Evolutionary conservation across 2,797 vertebrate species (phyloP).

Genomic region (Aldrovandia affinis): DNA sequence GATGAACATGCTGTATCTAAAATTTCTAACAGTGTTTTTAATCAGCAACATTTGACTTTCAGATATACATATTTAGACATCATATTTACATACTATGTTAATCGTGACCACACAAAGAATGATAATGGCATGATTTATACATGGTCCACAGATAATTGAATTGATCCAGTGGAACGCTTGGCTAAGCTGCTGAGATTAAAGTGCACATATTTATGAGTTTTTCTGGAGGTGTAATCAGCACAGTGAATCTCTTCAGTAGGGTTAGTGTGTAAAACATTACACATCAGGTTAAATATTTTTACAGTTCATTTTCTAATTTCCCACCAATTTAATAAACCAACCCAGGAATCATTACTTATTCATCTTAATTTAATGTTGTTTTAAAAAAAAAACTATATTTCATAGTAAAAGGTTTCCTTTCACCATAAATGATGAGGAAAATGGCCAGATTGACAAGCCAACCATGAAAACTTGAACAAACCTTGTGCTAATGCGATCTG

Average conservation of each 20-base stretch:
- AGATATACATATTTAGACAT: slow-evolving; percentile 42
- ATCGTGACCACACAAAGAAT: slow-evolving; percentile 47
- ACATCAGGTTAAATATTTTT: neutral
- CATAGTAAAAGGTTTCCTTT: neutral
- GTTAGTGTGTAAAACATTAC: neutral
- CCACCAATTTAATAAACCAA: neutral
- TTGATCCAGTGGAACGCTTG: slow-evolving; percentile 35
- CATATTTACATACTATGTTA: slow-evolving; percentile 46
- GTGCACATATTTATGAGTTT: neutral
- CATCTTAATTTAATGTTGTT: neutral
- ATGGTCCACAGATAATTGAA: slow-evolving; percentile 34
- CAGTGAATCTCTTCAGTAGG: neutral
- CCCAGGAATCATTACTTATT: neutral
- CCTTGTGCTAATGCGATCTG: neutral
- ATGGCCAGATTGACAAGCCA: neutral
- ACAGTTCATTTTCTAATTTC: neutral
- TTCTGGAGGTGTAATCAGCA: neutral
- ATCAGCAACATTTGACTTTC: slow-evolving; percentile 43
- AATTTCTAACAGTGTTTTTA: neutral
- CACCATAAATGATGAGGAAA: neutral
- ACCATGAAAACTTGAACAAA: neutral
- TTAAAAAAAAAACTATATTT: no score
- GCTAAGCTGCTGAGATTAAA: slow-evolving; percentile 37
- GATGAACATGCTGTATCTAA: neutral
- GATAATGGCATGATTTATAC: slow-evolving; percentile 40